Conservation (phyloP, 2,797 vertebrate genomes). For the Acanthopagrus latus region DNA sequence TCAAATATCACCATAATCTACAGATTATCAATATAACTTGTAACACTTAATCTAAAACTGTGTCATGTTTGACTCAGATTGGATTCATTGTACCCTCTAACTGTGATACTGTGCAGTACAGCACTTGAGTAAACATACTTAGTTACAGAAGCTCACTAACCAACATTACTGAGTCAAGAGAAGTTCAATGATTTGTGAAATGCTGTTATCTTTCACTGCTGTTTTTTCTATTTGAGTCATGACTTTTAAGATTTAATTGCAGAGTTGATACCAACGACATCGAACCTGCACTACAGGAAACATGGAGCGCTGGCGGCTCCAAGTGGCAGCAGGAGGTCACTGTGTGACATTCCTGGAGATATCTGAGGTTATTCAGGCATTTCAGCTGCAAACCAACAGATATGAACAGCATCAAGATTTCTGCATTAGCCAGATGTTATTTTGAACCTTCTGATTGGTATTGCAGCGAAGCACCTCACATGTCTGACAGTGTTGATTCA, state of each 20-base stretch:
- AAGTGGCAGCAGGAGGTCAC: slow-evolving; percentile 25
- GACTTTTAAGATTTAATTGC: background rate
- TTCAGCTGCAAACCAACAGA: accelerated
- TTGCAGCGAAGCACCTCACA: too few relatives aligned
- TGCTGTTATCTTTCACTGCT: background rate
- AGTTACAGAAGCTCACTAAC: too few relatives aligned
- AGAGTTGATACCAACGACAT: background rate
- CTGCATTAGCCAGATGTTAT: too few relatives aligned
- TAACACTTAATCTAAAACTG: too few relatives aligned
- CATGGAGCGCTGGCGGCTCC: slow-evolving; percentile 19
- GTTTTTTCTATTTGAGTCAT: background rate
- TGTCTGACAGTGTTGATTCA: too few relatives aligned
- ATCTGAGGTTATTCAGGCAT: accelerated
- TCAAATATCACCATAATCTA: too few relatives aligned
- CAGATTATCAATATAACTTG: too few relatives aligned
- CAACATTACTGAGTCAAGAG: background rate
- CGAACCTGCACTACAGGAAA: background rate
- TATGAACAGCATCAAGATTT: background rate
- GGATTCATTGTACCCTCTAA: too few relatives aligned
- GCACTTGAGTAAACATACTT: too few relatives aligned
- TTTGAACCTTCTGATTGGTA: background rate
- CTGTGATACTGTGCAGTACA: too few relatives aligned
- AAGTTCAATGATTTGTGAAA: too few relatives aligned
- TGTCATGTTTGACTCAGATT: too few relatives aligned
- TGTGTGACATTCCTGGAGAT: background rate